These are phyloP conservation scores for Etheostoma spectabile DNA, from an alignment of 2,113 vertebrate genomes.

Conservation along the genomic window DNA sequence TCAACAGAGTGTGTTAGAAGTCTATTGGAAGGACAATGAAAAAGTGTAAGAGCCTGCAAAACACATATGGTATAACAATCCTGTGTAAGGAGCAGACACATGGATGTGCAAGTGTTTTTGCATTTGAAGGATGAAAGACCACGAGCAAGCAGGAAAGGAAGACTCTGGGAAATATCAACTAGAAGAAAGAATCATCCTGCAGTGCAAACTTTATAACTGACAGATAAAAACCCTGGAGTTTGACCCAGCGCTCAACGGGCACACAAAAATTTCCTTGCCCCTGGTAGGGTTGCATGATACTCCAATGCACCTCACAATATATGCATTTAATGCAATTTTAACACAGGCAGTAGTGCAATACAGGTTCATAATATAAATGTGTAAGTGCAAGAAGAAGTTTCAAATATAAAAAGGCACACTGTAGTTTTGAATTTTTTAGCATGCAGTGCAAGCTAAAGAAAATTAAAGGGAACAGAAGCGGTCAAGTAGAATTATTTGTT, in stretches of 20 bases:
- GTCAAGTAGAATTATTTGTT: not conserved
- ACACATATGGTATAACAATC: constrained; percentile 26
- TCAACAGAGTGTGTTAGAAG: constrained; percentile 23
- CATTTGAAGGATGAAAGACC: constrained; percentile 26
- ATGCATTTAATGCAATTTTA: not conserved
- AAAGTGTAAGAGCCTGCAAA: constrained; percentile 37
- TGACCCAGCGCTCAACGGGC: constrained; percentile 6
- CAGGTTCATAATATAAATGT: not conserved
- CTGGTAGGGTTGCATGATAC: not conserved
- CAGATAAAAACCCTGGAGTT: constrained; percentile 36
- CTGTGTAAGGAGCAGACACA: constrained; percentile 28
- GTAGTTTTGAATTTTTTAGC: not conserved
- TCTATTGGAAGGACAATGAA: constrained; percentile 51
- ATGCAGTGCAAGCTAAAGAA: not conserved
- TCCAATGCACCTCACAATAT: not conserved
- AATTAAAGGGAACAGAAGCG: not conserved
- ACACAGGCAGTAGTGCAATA: not conserved
- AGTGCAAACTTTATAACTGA: not conserved
- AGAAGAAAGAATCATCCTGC: not conserved
- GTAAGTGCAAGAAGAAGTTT: not conserved
- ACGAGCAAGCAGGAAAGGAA: constrained; percentile 1
- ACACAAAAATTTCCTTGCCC: not conserved
- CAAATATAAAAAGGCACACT: not conserved
- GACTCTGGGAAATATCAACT: not conserved
- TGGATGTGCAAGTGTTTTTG: constrained; percentile 25